These are phyloP conservation scores for Siphonodentalium dalli DNA, from an alignment of 2,888 invertebrate genomes.

Conservation along the genomic window DNA sequence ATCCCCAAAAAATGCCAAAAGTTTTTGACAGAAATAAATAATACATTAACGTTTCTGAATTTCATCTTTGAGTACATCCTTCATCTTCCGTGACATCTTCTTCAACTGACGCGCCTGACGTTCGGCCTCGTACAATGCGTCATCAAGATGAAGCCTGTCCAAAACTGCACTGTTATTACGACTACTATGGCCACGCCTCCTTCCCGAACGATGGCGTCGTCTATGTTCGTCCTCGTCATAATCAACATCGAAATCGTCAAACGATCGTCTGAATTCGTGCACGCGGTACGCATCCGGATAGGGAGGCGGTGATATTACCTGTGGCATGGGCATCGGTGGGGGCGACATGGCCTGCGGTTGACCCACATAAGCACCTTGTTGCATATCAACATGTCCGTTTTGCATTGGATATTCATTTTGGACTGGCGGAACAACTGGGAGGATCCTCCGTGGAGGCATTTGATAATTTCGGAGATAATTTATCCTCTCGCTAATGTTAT, in stretches of 20 bases:
- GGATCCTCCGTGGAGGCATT: constrained; percentile 35
- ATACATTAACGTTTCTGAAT: too few species aligned
- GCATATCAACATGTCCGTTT: too few species aligned
- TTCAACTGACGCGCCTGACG: constrained; percentile 48
- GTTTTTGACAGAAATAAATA: too few species aligned
- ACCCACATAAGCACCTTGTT: too few species aligned
- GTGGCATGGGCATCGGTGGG: constrained; percentile 36
- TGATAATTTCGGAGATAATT: constrained; percentile 47
- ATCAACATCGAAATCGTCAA: constrained; percentile 44
- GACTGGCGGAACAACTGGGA: constrained; percentile 33
- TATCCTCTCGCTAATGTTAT: constrained; percentile 44
- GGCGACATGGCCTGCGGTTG: constrained; percentile 13
- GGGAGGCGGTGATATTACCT: constrained; percentile 34
- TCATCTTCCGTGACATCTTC: constrained; percentile 52
- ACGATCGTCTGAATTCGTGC: constrained; percentile 38
- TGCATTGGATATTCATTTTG: too few species aligned
- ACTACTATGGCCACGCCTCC: constrained; percentile 29
- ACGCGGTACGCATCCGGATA: constrained; percentile 30
- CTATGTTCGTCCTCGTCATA: constrained; percentile 43
- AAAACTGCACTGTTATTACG: constrained; percentile 28
- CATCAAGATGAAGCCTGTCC: constrained; percentile 41
- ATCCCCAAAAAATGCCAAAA: too few species aligned
- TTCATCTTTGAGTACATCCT: constrained; percentile 48
- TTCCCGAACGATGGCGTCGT: constrained; percentile 33
- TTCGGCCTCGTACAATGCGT: constrained; percentile 45